A percentile compares a stretch with the other conserved stretches of the same genome.
Evolutionary conservation across 53 echinoderm and acorn worm species (phyloP).

Genomic region (Antedon mediterranea): DNA sequence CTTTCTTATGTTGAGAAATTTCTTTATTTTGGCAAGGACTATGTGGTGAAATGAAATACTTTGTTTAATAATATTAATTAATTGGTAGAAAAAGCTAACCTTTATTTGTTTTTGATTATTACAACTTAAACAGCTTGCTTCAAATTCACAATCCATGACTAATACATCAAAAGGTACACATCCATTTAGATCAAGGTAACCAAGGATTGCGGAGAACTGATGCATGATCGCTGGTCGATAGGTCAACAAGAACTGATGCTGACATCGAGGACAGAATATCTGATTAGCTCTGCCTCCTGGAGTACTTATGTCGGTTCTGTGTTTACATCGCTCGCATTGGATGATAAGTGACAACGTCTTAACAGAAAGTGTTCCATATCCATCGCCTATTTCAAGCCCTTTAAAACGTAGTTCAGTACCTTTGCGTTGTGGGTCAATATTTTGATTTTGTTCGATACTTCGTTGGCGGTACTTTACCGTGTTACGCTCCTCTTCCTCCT

Average conservation of each 20-base stretch:
- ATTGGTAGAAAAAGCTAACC: conserved; percentile 29
- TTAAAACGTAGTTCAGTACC: conserved; percentile 66
- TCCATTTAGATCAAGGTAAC: conserved; percentile 73
- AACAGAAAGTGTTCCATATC: conserved; percentile 35
- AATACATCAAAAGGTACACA: conserved; percentile 73
- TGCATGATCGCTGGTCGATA: conserved; percentile 65
- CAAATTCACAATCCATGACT: conserved; percentile 34
- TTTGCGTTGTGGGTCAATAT: conserved; percentile 39
- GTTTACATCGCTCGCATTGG: conserved; percentile 71
- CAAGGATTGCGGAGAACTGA: conserved; percentile 49
- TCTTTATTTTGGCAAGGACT: too few species aligned
- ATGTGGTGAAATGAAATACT: neutral
- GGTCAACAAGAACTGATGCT: conserved; percentile 46
- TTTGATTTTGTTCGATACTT: conserved; percentile 5
- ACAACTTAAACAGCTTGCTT: conserved; percentile 50
- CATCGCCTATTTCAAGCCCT: conserved; percentile 42
- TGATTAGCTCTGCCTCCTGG: conserved; percentile 38
- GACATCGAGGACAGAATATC: conserved; percentile 51
- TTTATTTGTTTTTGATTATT: conserved; percentile 35
- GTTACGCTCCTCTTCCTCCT: neutral
- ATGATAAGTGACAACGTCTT: conserved; percentile 33
- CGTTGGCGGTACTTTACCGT: neutral
- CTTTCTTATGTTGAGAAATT: too few species aligned
- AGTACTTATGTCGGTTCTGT: conserved; percentile 36
- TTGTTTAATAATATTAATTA: neutral